A percentile compares a stretch with the other conserved stretches of the same genome.
Evolutionary conservation across 1,140 invertebrate species (phyloP).

Genomic region (Scylla paramamosain): DNA sequence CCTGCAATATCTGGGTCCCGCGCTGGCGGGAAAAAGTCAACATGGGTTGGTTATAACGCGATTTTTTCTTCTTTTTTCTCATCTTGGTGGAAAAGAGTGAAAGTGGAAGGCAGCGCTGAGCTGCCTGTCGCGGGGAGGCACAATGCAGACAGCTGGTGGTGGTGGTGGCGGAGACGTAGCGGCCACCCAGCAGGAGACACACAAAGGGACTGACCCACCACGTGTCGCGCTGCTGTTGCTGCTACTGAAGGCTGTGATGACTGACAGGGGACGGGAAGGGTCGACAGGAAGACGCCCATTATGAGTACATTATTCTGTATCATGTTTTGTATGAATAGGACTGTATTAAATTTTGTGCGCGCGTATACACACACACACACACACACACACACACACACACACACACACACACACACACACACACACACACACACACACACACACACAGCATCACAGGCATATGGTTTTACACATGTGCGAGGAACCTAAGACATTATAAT

Average conservation of each 20-base stretch:
- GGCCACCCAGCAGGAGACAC: not conserved
- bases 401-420: constrained; percentile 27
- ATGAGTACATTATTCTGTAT: too few relatives aligned
- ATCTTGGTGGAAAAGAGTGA: not conserved
- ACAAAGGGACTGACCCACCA: not conserved
- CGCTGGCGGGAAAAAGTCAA: not conserved
- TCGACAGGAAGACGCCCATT: too few relatives aligned
- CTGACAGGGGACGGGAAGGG: not conserved
- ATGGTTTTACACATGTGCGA: too few relatives aligned
- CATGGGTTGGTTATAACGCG: not conserved
- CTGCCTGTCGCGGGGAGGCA: not conserved
- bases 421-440: constrained; percentile 35
- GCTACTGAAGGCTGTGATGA: not conserved
- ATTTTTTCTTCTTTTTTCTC: not conserved
- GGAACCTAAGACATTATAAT: too few relatives aligned
- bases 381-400: not conserved
- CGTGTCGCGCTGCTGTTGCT: not conserved
- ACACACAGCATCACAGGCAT: not conserved
- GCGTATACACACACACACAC: not conserved
- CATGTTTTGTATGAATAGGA: too few relatives aligned
- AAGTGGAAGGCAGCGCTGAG: not conserved
- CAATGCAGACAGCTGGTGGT: not conserved
- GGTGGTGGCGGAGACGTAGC: not conserved
- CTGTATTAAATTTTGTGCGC: not conserved
- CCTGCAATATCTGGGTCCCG: not conserved